phyloP scores from a whole-genome alignment of 2,888 invertebrate species.

The Pteria penguin region DNA sequence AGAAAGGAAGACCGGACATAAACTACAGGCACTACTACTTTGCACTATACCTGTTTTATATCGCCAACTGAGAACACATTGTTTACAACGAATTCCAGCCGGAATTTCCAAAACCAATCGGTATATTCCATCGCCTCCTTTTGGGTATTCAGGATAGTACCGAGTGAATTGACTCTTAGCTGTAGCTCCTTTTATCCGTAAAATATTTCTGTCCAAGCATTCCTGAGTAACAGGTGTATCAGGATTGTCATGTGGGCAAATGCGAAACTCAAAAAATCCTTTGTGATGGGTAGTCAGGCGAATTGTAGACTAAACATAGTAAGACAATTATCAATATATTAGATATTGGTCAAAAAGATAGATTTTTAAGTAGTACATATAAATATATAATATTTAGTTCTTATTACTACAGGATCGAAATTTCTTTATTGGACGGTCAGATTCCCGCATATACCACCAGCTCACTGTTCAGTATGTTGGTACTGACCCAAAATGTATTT shows the following conservation, averaged over 20 bases:
- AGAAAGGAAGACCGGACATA: no score
- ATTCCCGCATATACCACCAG: no score
- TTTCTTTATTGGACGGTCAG: no score
- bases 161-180: neutral
- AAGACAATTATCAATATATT: no score
- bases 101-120: conserved; percentile 27
- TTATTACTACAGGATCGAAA: no score
- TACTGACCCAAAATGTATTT: no score
- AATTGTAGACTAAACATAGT: conserved; percentile 4
- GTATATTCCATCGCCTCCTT: neutral
- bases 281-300: conserved; percentile 29
- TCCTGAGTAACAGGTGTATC: conserved; percentile 21
- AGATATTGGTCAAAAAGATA: no score
- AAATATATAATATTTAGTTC: no score
- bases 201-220: conserved; percentile 27
- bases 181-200: conserved; percentile 7
- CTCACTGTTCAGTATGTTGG: no score
- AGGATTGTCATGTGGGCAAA: conserved; percentile 34
- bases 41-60: conserved; percentile 43
- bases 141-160: conserved; percentile 13
- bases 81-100: conserved; percentile 27
- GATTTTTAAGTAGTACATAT: no score
- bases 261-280: conserved; percentile 39
- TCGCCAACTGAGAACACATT: conserved; percentile 40
- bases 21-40: no score